A percentile compares a stretch with the other conserved stretches of the same genome.
These are phyloP conservation scores for Oxytorus armatus DNA, from an alignment of 2,888 invertebrate genomes.

Conservation along the genomic window DNA sequence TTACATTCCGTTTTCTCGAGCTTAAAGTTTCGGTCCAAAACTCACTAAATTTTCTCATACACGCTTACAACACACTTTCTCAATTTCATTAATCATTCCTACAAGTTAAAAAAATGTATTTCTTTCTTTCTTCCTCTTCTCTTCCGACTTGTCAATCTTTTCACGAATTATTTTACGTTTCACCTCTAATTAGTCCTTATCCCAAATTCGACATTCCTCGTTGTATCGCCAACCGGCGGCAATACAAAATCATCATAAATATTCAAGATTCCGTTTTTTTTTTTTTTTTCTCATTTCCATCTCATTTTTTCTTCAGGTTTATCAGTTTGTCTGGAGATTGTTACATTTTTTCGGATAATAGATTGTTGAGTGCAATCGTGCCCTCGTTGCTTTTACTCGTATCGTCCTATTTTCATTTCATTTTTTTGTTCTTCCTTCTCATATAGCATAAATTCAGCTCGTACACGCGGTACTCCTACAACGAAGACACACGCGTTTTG, in stretches of 20 bases:
- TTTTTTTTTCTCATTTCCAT: conserved; percentile 1
- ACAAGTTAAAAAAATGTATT: neutral
- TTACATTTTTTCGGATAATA: conserved; percentile 6
- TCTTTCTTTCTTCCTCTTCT: neutral
- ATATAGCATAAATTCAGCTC: conserved; percentile 40
- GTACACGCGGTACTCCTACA: conserved; percentile 67
- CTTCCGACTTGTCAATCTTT: conserved; percentile 14
- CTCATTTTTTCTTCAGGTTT: neutral
- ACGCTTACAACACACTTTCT: neutral
- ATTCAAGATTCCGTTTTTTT: conserved; percentile 41
- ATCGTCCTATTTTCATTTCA: conserved; percentile 18
- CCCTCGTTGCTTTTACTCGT: conserved; percentile 16
- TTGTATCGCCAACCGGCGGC: conserved; percentile 65
- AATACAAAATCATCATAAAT: conserved; percentile 62
- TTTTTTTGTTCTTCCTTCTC: conserved; percentile 9
- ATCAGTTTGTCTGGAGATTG: neutral
- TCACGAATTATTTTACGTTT: conserved; percentile 5
- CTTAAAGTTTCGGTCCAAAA: conserved; percentile 9
- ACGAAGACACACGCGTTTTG: conserved; percentile 60
- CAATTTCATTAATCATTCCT: conserved; percentile 1
- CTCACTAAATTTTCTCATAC: conserved; percentile 5
- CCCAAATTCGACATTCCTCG: conserved; percentile 25
- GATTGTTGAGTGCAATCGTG: neutral
- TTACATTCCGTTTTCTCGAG: neutral
- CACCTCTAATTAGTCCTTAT: neutral